Conservation (phyloP, 2,797 vertebrate species). For the Holocentrus rufus region DNA sequence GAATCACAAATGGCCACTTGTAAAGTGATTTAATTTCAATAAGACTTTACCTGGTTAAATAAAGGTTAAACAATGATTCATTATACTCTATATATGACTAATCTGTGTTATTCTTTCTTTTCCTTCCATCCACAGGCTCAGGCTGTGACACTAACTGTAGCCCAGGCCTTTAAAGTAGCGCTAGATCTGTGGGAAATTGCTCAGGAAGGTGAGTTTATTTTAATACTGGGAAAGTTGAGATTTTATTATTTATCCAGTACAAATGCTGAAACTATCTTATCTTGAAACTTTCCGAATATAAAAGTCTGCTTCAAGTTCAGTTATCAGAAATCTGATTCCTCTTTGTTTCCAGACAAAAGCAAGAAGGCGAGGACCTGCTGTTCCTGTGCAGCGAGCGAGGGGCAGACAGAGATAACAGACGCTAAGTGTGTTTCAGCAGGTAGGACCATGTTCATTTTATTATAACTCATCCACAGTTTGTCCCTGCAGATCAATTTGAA, state of each 20-base stretch:
- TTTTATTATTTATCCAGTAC: too few species aligned
- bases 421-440: conserved; percentile 60
- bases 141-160: conserved; percentile 93
- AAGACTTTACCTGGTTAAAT: too few species aligned
- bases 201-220: conserved; percentile 85
- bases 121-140: conserved; percentile 82
- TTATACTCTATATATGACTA: too few species aligned
- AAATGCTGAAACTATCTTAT: too few species aligned
- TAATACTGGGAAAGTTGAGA: too few species aligned
- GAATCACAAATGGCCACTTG: too few species aligned
- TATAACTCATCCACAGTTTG: not conserved
- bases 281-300: too few species aligned
- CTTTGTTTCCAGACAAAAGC: conserved; percentile 77
- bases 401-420: conserved; percentile 57
- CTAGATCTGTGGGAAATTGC: conserved; percentile 91
- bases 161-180: conserved; percentile 93
- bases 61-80: too few species aligned
- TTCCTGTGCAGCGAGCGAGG: conserved; percentile 68
- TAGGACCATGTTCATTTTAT: conserved; percentile 20
- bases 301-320: not conserved
- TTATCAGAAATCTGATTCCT: not conserved
- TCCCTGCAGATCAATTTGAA: not conserved
- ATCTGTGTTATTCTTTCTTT: not conserved
- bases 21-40: too few species aligned
- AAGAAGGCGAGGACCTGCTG: conserved; percentile 80